Evolutionary conservation across 2,113 vertebrate species (phyloP), one percentile per base, ranked within the genome.

Genomic region (Pseudopipra pipra): DNA sequence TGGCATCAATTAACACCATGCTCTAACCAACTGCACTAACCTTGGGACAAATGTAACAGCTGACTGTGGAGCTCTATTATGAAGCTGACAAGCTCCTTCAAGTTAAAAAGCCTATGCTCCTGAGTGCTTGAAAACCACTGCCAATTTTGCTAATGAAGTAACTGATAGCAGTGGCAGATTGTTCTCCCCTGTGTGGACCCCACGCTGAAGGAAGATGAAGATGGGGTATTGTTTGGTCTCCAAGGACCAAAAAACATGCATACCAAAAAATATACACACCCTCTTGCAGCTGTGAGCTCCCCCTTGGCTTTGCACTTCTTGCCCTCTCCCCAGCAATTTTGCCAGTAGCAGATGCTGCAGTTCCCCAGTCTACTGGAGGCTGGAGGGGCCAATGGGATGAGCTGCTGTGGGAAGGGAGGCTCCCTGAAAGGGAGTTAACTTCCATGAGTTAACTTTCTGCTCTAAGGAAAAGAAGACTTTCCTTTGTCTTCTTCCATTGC

Each of bases 171-270:
- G n/a, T 14, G 3, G 9, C 31, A 73, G n/a, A 46, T 65, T 79
- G 52, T 85, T 58, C 43, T 72, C 6, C 15, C 27, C 14, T 2
- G 0, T 1, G 0, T 15, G 18, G 28, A 89, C 24, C 7, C 20
- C 0, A 1, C 0, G 0, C 13, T 37, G 16, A 35, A 52, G 24
- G 31, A 77, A 73, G n/a, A 46, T 14, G 9, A 46, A n/a, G n/a
- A n/a, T n/a, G 0, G 4, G 8, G 28, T 78, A 12, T 67, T 56
- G 37, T 90, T 68, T 1, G 2, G 35, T 52, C 20, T 90, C n/a
- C 7, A 1, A 59, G 59, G 35, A 27, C 51, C 49, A 51, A 27
- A 11, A 77, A 54, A 44, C 0, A 0, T 8, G 5, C 9, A 31
- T 5, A n/a, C 20, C 27, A 51, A 51, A 9, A 81, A 55, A 47